Percentiles rank a stretch among this genome's conserved stretches.
These are phyloP conservation scores for Trichogramma dendrolimi DNA, from an alignment of 2,888 invertebrate species.

Conservation along the genomic window DNA sequence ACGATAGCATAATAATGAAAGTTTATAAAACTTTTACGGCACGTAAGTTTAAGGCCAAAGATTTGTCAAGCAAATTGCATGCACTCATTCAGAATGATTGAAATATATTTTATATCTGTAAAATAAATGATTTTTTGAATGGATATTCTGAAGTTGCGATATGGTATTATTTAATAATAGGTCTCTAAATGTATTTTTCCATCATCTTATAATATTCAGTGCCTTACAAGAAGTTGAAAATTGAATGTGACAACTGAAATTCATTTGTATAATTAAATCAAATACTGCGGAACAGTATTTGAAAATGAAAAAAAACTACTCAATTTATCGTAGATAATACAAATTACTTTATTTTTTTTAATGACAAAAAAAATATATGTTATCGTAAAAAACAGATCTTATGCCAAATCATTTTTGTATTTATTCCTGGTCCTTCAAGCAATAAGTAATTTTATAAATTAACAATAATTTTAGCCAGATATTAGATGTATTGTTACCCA, in stretches of 20 bases:
- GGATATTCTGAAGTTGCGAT: conserved; percentile 24
- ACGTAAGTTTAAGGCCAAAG: conserved; percentile 29
- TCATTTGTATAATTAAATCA: conserved; percentile 7
- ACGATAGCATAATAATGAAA: conserved; percentile 15
- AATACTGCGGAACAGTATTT: conserved; percentile 20
- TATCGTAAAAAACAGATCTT: conserved; percentile 42
- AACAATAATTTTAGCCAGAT: conserved; percentile 28
- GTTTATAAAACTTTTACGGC: conserved; percentile 27
- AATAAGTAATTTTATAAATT: conserved; percentile 29
- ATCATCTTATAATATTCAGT: conserved; percentile 22
- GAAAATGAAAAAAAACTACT: conserved; percentile 24
- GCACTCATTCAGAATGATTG: conserved; percentile 22
- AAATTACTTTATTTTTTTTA: conserved; percentile 40
- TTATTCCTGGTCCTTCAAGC: conserved; percentile 22
- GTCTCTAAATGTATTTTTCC: conserved; percentile 19
- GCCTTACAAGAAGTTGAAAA: conserved; percentile 25
- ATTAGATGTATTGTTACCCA: conserved; percentile 25
- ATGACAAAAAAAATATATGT: conserved; percentile 44
- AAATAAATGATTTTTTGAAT: conserved; percentile 24
- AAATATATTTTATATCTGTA: conserved; percentile 29
- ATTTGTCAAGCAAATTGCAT: conserved; percentile 27
- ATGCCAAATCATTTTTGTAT: conserved; percentile 37
- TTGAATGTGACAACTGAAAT: background rate
- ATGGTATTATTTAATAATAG: conserved; percentile 22
- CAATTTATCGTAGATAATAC: conserved; percentile 24